A percentile compares a stretch with the other conserved stretches of the same genome.
Conservation (phyloP, 2,113 vertebrate species). For the Sula dactylatra region DNA sequence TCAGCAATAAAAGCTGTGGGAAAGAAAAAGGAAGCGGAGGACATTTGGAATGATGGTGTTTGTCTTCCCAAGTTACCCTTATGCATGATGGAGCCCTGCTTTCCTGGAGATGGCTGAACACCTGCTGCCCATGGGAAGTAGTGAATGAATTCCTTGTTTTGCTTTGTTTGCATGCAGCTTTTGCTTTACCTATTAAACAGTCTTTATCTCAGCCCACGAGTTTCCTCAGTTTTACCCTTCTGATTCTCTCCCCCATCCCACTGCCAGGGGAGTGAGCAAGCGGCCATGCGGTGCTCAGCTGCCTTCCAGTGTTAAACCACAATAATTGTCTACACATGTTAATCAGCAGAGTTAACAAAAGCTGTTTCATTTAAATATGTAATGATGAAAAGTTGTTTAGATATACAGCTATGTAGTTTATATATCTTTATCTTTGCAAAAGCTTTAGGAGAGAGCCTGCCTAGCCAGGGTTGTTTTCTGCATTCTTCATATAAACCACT, state of each 20-base stretch:
- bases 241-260: neutral
- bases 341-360: neutral
- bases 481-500: neutral
- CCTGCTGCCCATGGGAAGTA: neutral
- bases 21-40: neutral
- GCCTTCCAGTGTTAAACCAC: neutral
- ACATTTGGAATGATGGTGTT: accelerated
- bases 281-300: neutral
- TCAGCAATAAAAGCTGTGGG: neutral
- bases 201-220: neutral
- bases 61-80: neutral
- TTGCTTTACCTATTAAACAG: neutral
- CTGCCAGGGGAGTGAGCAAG: accelerated
- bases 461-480: neutral
- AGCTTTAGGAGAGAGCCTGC: neutral
- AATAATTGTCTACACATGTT: neutral
- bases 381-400: neutral
- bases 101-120: neutral
- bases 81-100: accelerated
- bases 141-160: neutral
- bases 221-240: neutral
- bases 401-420: neutral
- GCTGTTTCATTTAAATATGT: neutral
- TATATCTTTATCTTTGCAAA: neutral
- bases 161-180: neutral